Evolutionary conservation across 2,888 invertebrate species (phyloP).

Genomic region (Auanema freiburgensis): DNA sequence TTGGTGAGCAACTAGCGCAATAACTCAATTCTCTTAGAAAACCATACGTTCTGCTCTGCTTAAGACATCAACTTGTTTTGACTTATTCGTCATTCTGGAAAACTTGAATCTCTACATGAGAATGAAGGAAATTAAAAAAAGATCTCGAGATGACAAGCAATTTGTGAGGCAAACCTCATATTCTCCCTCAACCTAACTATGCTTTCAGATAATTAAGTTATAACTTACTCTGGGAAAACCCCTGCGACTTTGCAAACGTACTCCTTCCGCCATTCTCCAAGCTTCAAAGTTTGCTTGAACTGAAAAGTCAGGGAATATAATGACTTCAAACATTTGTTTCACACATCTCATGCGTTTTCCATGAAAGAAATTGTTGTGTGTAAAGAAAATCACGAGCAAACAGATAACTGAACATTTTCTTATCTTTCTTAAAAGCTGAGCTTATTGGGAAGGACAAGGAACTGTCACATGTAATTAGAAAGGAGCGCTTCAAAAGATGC

Average conservation of each 20-base stretch:
- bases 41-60: too few species aligned
- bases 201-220: too few species aligned
- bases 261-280: constrained; percentile 87
- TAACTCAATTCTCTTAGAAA: too few species aligned
- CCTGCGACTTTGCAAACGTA: constrained; percentile 94
- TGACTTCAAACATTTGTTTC: neutral
- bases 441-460: neutral
- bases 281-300: constrained; percentile 91
- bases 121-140: too few species aligned
- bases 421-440: constrained; percentile 2
- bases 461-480: neutral
- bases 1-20: too few species aligned
- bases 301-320: constrained; percentile 64
- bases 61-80: constrained; percentile 2
- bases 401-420: neutral
- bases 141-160: too few species aligned
- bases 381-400: neutral
- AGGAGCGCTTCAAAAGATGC: neutral
- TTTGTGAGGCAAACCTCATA: too few species aligned
- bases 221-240: constrained; percentile 82
- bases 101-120: too few species aligned
- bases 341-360: neutral
- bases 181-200: too few species aligned
- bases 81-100: neutral
- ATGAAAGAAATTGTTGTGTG: neutral